phyloP scores from a whole-genome alignment of 2,797 vertebrate species.

The Smutsia gigantea region DNA sequence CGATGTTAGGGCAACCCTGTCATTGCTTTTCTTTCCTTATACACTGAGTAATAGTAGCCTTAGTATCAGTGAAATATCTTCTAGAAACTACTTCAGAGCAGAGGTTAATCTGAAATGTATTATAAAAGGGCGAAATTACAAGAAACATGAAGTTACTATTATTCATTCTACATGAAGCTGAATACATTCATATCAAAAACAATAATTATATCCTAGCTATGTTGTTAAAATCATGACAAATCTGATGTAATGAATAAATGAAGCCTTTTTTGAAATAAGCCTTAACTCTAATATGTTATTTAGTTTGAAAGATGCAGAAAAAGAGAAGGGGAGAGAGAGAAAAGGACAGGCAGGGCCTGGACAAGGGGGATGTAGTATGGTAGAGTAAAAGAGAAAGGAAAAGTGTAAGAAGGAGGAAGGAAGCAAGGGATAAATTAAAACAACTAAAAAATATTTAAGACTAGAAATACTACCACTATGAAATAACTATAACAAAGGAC shows the following conservation, averaged over 20 bases:
- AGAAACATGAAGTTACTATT: slow-evolving; percentile 37
- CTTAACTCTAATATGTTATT: neutral
- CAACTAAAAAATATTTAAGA: neutral
- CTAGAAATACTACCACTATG: neutral
- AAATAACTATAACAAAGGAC: neutral
- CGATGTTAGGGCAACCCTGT: slow-evolving; percentile 30
- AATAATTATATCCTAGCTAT: slow-evolving; percentile 46
- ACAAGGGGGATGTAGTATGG: neutral
- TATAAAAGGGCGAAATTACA: slow-evolving; percentile 74
- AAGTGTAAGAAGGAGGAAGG: neutral
- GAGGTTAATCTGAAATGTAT: slow-evolving; percentile 73
- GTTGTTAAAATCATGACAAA: slow-evolving; percentile 7
- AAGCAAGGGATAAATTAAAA: neutral
- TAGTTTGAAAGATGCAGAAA: neutral
- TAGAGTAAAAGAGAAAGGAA: neutral
- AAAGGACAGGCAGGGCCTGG: neutral
- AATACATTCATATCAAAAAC: slow-evolving; percentile 10
- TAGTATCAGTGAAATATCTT: slow-evolving; percentile 60
- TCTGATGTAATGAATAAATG: neutral
- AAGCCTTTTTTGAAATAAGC: neutral
- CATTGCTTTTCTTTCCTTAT: slow-evolving; percentile 44
- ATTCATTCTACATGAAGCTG: neutral
- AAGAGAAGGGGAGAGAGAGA: neutral
- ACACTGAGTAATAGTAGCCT: neutral
- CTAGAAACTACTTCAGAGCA: slow-evolving; percentile 61